These are phyloP conservation scores for Lumbricus terrestris DNA, from an alignment of 2,888 invertebrate species.

Conservation along the genomic window DNA sequence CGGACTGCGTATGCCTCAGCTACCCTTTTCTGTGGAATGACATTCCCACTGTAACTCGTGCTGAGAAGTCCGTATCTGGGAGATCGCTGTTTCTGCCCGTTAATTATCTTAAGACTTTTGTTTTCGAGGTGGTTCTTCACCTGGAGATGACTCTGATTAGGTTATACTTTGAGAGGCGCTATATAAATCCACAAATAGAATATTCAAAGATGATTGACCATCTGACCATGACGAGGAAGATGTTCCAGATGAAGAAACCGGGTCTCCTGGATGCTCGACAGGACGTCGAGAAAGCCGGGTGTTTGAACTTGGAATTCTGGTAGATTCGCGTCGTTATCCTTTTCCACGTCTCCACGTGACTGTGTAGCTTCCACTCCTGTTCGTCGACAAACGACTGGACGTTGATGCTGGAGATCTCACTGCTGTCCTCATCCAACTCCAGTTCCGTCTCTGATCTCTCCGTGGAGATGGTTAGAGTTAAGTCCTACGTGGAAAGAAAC, in stretches of 20 bases:
- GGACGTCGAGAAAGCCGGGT: slow-evolving; percentile 42
- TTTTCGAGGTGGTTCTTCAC: too few relatives aligned
- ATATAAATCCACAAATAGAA: too few relatives aligned
- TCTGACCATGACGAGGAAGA: slow-evolving; percentile 43
- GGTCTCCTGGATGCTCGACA: slow-evolving; percentile 42
- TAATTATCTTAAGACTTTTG: too few relatives aligned
- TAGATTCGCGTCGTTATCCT: slow-evolving; percentile 41
- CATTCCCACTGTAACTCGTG: too few relatives aligned
- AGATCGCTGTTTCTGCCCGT: too few relatives aligned
- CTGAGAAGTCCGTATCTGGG: too few relatives aligned
- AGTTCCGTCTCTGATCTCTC: slow-evolving; percentile 42
- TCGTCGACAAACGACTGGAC: slow-evolving; percentile 44
- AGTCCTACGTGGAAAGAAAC: slow-evolving; percentile 36
- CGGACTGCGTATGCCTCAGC: too few relatives aligned
- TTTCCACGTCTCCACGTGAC: slow-evolving; percentile 43
- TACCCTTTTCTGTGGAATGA: too few relatives aligned
- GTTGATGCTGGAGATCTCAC: slow-evolving; percentile 43
- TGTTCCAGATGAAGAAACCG: slow-evolving; percentile 45
- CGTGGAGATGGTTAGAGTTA: slow-evolving; percentile 44
- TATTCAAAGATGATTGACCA: too few relatives aligned
- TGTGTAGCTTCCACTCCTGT: slow-evolving; percentile 45
- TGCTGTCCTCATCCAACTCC: slow-evolving; percentile 40
- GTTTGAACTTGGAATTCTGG: slow-evolving; percentile 41
- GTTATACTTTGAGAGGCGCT: too few relatives aligned
- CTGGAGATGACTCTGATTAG: too few relatives aligned